A percentile compares a stretch with the other conserved stretches of the same genome.
Evolutionary conservation across 53 echinoderm and acorn worm species (phyloP).

Genomic region (Antedon mediterranea): DNA sequence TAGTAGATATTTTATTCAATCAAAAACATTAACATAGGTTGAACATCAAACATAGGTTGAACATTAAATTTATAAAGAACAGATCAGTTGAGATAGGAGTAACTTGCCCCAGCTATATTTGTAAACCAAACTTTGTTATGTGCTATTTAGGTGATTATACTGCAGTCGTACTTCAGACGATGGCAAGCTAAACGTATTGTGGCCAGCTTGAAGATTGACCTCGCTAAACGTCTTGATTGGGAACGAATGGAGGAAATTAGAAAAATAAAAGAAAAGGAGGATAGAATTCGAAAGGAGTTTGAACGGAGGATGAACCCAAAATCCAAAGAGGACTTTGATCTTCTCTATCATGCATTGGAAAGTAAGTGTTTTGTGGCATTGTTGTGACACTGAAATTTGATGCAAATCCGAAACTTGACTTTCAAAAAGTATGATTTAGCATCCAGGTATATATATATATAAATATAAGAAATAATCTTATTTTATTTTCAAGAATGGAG

Average conservation of each 20-base stretch:
- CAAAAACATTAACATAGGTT: too few relatives aligned
- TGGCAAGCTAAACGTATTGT: slow-evolving; percentile 86
- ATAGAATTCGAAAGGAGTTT: slow-evolving; percentile 83
- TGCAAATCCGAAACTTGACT: too few relatives aligned
- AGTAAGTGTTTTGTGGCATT: slow-evolving; percentile 40
- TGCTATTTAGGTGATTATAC: slow-evolving; percentile 58
- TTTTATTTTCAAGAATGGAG: slow-evolving; percentile 98
- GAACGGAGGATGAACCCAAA: slow-evolving; percentile 95
- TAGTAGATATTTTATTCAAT: slow-evolving; percentile 1
- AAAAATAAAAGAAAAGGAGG: slow-evolving; percentile 93
- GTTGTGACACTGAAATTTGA: too few relatives aligned
- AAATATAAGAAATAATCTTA: too few relatives aligned
- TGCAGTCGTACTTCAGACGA: slow-evolving; percentile 92
- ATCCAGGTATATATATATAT: too few relatives aligned
- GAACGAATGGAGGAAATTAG: slow-evolving; percentile 86
- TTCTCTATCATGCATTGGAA: slow-evolving; percentile 92
- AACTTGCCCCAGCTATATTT: too few relatives aligned
- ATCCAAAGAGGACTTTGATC: slow-evolving; percentile 93
- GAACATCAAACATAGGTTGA: too few relatives aligned
- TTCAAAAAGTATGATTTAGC: too few relatives aligned
- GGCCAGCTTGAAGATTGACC: slow-evolving; percentile 51
- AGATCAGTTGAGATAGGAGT: too few relatives aligned
- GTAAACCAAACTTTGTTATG: too few relatives aligned
- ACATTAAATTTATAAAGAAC: too few relatives aligned
- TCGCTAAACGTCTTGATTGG: slow-evolving; percentile 58